Conservation (phyloP, 1,140 invertebrate species). For the Stratiolaelaps scimitus region DNA sequence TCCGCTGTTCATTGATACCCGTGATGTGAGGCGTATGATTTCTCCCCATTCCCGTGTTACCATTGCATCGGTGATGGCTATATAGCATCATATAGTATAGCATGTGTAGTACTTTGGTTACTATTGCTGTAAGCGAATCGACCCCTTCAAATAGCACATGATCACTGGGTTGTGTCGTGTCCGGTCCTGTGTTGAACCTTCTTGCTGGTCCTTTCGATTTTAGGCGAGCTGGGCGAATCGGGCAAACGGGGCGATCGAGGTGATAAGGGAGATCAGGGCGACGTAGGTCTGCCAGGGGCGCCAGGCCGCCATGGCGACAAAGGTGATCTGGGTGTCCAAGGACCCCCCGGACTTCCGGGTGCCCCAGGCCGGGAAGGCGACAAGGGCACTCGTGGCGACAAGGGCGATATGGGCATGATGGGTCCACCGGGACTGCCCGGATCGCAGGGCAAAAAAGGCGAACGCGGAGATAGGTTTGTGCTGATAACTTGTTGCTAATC, state of each 20-base stretch:
- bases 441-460: constrained; percentile 26
- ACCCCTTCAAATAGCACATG: no score
- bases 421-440: constrained; percentile 23
- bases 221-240: constrained; percentile 12
- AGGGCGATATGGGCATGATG: constrained; percentile 26
- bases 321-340: constrained; percentile 21
- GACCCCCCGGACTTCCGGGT: constrained; percentile 11
- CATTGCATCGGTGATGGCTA: no score
- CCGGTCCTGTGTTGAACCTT: no score
- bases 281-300: constrained; percentile 5
- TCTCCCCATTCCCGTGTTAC: no score
- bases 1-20: no score
- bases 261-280: constrained; percentile 2
- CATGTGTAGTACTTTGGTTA: no score
- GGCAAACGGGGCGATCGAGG: constrained; percentile 18
- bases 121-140: no score
- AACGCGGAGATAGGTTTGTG: constrained; percentile 5
- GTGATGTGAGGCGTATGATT: no score
- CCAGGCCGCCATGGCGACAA: constrained; percentile 21
- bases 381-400: constrained; percentile 16
- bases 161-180: no score
- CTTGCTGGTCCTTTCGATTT: background rate
- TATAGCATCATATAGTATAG: no score
- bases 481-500: no score
- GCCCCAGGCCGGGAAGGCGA: constrained; percentile 21